Conservation (phyloP, 1,140 invertebrate genomes). For the Pseudomyrmex pallidus region DNA sequence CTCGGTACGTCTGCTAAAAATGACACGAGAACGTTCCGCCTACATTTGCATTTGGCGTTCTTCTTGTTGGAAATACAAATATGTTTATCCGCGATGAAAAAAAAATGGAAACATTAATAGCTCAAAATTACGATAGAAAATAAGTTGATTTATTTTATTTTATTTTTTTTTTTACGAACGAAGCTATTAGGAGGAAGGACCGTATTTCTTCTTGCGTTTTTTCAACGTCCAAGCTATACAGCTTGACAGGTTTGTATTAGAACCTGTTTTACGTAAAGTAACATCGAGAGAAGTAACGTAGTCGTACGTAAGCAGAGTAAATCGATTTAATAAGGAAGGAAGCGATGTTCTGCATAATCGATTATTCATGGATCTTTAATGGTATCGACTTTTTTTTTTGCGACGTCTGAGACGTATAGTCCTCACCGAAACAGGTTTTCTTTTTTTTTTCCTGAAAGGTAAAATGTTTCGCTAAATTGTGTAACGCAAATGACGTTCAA, state of each 20-base stretch:
- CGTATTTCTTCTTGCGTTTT: background rate
- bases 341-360: conserved; percentile 50
- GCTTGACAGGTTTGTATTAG: conserved; percentile 20
- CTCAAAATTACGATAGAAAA: background rate
- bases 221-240: background rate
- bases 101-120: background rate
- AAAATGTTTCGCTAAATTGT: conserved; percentile 22
- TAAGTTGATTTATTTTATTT: conserved; percentile 12
- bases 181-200: no score
- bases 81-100: background rate
- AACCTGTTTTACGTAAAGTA: conserved; percentile 36
- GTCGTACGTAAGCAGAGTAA: conserved; percentile 36
- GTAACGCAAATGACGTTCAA: conserved; percentile 26
- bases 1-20: background rate
- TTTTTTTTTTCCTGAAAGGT: conserved; percentile 18
- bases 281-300: conserved; percentile 36
- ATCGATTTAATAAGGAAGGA: conserved; percentile 53
- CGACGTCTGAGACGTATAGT: conserved; percentile 9
- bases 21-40: conserved; percentile 6
- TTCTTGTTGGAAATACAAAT: background rate
- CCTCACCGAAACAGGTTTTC: conserved; percentile 36
- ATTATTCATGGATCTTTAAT: conserved; percentile 62
- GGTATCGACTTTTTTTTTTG: conserved; percentile 41
- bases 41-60: background rate
- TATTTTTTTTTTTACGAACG: conserved; percentile 5